Conservation (phyloP, 2,888 invertebrate genomes). For the Epistrophella euchroma region DNA sequence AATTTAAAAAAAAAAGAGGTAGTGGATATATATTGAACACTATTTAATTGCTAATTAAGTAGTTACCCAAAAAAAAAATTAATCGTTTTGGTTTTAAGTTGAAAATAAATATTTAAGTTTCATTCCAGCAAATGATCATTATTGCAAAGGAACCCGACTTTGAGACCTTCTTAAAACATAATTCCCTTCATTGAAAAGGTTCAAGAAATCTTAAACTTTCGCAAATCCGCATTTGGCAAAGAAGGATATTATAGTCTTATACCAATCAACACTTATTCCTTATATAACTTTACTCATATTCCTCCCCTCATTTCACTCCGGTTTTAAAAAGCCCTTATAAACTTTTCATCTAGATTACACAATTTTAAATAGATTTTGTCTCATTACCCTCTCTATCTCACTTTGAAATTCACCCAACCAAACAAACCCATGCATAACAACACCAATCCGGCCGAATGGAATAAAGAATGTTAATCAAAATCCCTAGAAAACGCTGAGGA, state of each 20-base stretch:
- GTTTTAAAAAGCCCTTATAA: conserved; percentile 9
- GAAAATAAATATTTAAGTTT: no score
- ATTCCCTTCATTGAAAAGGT: not conserved
- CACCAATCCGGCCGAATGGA: conserved; percentile 35
- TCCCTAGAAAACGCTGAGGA: conserved; percentile 40
- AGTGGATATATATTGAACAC: no score
- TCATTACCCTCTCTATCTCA: conserved; percentile 53
- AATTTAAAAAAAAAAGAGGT: no score
- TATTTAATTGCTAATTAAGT: no score
- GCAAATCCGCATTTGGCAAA: not conserved
- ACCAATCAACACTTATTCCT: not conserved
- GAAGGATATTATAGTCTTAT: not conserved
- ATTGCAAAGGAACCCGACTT: no score
- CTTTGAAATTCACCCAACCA: conserved; percentile 37
- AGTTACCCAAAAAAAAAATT: no score
- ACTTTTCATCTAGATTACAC: conserved; percentile 55
- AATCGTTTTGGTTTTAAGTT: no score
- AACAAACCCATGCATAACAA: conserved; percentile 50
- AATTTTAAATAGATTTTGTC: conserved; percentile 69
- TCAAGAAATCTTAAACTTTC: not conserved
- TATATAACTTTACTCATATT: not conserved
- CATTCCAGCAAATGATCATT: no score
- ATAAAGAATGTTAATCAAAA: conserved; percentile 66
- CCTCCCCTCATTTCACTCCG: not conserved
- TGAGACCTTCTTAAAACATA: no score